Percentiles rank a stretch among this genome's conserved stretches.
Conservation (phyloP, 2,113 vertebrate genomes). For the Rhinichthys klamathensis region DNA sequence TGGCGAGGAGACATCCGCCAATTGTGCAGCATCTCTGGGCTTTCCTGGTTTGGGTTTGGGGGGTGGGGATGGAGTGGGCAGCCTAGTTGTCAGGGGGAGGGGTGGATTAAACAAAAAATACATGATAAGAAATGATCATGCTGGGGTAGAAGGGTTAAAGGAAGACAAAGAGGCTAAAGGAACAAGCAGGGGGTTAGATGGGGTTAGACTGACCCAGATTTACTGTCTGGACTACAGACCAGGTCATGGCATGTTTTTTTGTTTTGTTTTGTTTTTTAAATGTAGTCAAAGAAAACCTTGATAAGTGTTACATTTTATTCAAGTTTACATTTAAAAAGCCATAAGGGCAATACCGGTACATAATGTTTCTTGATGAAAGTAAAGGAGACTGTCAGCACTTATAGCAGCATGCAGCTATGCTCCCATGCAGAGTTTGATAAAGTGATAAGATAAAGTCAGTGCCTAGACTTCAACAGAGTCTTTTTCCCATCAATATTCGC, state of each 20-base stretch:
- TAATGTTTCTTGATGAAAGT: background rate
- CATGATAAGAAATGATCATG: constrained; percentile 82
- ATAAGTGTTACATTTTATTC: background rate
- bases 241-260: constrained; percentile 35
- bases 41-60: constrained; percentile 56
- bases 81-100: constrained; percentile 73
- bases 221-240: constrained; percentile 68
- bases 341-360: background rate
- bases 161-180: constrained; percentile 78
- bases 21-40: constrained; percentile 63
- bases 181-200: constrained; percentile 54
- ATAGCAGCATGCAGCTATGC: constrained; percentile 52
- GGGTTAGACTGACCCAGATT: constrained; percentile 70
- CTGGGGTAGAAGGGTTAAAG: constrained; percentile 65
- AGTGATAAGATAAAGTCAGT: constrained; percentile 76
- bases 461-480: constrained; percentile 62
- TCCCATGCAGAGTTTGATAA: constrained; percentile 55
- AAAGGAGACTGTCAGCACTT: constrained; percentile 56
- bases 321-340: background rate
- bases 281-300: constrained; percentile 25
- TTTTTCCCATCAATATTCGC: constrained; percentile 72
- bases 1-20: constrained; percentile 69
- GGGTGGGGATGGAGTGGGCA: constrained; percentile 62
- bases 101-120: constrained; percentile 83
- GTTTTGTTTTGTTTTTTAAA: constrained; percentile 45